These are phyloP conservation scores for Autographa gamma DNA, from an alignment of 2,888 invertebrate species.

Conservation along the genomic window DNA sequence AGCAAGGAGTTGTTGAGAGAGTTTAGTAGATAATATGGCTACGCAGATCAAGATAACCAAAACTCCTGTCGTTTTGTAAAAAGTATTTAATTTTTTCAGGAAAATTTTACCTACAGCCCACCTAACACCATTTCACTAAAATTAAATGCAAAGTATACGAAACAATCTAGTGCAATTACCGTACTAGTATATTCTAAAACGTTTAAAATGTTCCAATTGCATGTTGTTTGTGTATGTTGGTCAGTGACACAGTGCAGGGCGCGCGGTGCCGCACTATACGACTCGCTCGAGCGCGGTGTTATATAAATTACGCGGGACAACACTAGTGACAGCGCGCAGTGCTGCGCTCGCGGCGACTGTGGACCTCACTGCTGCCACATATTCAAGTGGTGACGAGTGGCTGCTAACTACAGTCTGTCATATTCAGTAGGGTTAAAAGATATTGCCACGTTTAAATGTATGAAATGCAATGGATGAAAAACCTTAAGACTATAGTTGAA, in stretches of 20 bases:
- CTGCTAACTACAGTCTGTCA: not conserved
- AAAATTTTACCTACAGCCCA: not conserved
- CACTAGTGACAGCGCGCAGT: slow-evolving; percentile 29
- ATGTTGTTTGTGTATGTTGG: not conserved
- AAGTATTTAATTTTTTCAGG: too few relatives aligned
- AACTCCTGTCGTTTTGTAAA: too few relatives aligned
- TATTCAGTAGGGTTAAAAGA: not conserved
- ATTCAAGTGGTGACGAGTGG: not conserved
- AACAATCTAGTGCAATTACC: not conserved
- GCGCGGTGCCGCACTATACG: slow-evolving; percentile 8
- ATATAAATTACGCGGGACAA: slow-evolving; percentile 53
- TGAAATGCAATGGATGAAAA: too few relatives aligned
- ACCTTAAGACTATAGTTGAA: too few relatives aligned
- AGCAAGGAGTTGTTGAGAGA: not conserved
- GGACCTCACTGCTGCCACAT: slow-evolving; percentile 18
- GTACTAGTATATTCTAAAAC: not conserved
- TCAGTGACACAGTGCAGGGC: slow-evolving; percentile 3
- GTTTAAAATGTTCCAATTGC: slow-evolving; percentile 8
- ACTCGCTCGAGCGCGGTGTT: slow-evolving; percentile 29
- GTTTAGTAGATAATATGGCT: slow-evolving; percentile 14
- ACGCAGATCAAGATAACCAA: not conserved
- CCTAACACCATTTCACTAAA: not conserved
- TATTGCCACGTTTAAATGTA: not conserved
- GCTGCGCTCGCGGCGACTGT: slow-evolving; percentile 18
- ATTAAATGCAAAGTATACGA: not conserved